Evolutionary conservation across 1,140 invertebrate species (phyloP).

Genomic region (Stegodyphus mimosarum): DNA sequence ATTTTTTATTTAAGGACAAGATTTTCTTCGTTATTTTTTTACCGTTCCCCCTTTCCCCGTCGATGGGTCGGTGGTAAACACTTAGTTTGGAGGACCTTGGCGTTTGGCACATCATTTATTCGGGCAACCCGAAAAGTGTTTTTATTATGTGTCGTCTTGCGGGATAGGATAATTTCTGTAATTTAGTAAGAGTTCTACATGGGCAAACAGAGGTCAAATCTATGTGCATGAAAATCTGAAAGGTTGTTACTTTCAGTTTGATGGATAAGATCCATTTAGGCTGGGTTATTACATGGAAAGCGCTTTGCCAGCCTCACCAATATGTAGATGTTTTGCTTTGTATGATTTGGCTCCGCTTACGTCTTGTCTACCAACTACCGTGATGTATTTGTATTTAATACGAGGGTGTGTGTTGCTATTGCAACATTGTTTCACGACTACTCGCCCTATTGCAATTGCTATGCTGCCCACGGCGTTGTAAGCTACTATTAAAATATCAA

Average conservation of each 20-base stretch:
- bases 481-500: conserved; percentile 19
- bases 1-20: background rate
- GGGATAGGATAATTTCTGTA: conserved; percentile 45
- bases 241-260: conserved; percentile 38
- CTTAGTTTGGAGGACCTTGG: conserved; percentile 20
- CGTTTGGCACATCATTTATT: background rate
- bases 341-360: conserved; percentile 10
- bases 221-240: conserved; percentile 41
- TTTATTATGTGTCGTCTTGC: conserved; percentile 24
- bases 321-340: background rate
- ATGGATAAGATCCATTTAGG: conserved; percentile 50
- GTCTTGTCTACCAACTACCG: conserved; percentile 5
- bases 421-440: conserved; percentile 40
- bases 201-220: conserved; percentile 21
- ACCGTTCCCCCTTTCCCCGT: background rate
- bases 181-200: conserved; percentile 19
- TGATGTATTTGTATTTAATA: conserved; percentile 55
- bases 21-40: conserved; percentile 1
- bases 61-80: background rate
- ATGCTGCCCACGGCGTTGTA: conserved; percentile 10
- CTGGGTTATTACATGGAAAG: conserved; percentile 18
- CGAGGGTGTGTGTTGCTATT: conserved; percentile 32
- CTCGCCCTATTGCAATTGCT: conserved; percentile 12
- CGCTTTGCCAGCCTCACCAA: conserved; percentile 9
- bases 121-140: conserved; percentile 20